Evolutionary conservation across 1,140 invertebrate genomes (phyloP), one percentile per base, ranked within the genome.

Genomic region (Drosophila dunni): DNA sequence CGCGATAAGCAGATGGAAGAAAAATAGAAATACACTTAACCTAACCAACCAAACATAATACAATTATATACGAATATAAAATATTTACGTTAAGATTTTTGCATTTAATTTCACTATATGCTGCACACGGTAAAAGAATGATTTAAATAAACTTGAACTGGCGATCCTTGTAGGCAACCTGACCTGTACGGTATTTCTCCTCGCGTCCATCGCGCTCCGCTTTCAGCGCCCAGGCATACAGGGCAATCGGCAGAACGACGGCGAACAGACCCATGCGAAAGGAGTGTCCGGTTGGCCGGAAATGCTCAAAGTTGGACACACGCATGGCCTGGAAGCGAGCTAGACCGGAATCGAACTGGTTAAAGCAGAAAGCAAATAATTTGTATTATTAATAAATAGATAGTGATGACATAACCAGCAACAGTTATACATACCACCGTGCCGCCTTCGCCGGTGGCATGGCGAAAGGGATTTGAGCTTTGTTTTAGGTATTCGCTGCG

Each of bases 1-100:
- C 94, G 98, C 89, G 98, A 99, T 91, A 99, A 98, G 92, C 96
- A 97, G 83, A 93, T 98, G 50, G 97, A 98, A 93, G 97, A 98
- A 61, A 95, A 96, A 93, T 82, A 90, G 66, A n/a, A 45, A 17
- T 51, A 63, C n/a, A 40, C 13, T 46, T 48, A 56, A 46, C 9
- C 17, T 34, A 36, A 46, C 17, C 11, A 53, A 51, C n/a, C 33
- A 64, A 33, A 65, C n/a, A 34, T 29, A 48, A 42, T 33, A 10
- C 3, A 42, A 36, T n/a, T 38, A 57, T 38, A 29, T 29, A 51
- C 44, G 58, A 15, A 61, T 7, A 46, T 53, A 67, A 17, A 46
- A 13, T 58, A 53, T 51, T 64, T 57, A 73, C 51, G 34, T 70
- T 79, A 53, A 56, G 13, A 61, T 66, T 60, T 29, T 20, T 63